Conservation (phyloP, 1,140 invertebrate genomes). For the Neodiprion fabricii region DNA sequence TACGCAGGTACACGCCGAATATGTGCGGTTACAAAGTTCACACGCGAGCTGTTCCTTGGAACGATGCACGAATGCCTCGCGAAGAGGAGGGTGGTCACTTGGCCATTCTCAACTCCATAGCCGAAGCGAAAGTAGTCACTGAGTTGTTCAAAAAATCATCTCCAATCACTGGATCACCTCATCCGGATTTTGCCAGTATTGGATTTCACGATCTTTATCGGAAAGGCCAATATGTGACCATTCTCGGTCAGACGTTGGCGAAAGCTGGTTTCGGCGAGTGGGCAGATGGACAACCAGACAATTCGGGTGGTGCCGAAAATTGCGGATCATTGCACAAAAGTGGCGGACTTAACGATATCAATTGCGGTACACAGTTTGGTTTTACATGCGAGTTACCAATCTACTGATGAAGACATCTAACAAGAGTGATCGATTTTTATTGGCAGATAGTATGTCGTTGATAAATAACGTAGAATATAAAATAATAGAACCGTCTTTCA, state of each 20-base stretch:
- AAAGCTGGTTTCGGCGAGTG: slow-evolving; percentile 47
- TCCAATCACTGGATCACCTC: not conserved
- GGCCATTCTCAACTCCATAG: slow-evolving; percentile 28
- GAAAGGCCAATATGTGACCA: not conserved
- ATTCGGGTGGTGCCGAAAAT: slow-evolving; percentile 34
- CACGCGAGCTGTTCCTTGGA: slow-evolving; percentile 9
- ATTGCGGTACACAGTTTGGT: slow-evolving; percentile 41
- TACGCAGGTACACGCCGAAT: not conserved
- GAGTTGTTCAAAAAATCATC: slow-evolving; percentile 27
- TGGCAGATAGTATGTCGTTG: too few species aligned
- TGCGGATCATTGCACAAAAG: slow-evolving; percentile 55
- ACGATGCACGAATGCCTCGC: slow-evolving; percentile 23
- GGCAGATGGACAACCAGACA: slow-evolving; percentile 47
- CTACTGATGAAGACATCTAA: too few species aligned
- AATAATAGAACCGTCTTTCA: too few species aligned
- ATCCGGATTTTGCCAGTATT: slow-evolving; percentile 40
- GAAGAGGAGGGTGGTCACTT: slow-evolving; percentile 24
- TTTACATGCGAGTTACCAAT: slow-evolving; percentile 49
- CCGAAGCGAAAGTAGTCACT: slow-evolving; percentile 37
- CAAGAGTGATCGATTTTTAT: too few species aligned
- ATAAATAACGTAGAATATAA: too few species aligned
- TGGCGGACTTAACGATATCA: slow-evolving; percentile 48
- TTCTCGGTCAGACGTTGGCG: slow-evolving; percentile 35
- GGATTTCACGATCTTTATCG: slow-evolving; percentile 48
- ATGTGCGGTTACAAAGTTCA: not conserved